Conservation (phyloP, 2,888 invertebrate genomes). For the Marasmarcha lunaedactyla region DNA sequence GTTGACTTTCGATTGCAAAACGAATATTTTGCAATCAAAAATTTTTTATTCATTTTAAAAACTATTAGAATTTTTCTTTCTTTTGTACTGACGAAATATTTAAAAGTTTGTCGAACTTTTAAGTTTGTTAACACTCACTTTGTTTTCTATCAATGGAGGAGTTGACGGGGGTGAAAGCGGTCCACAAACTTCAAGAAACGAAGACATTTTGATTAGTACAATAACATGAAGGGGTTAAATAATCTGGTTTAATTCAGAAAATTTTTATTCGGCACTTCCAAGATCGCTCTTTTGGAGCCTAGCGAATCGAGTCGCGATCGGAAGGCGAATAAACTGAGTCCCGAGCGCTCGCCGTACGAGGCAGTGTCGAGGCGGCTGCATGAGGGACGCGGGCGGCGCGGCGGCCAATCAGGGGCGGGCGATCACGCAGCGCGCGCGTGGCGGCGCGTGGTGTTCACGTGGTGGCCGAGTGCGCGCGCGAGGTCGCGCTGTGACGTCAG, state of each 20-base stretch:
- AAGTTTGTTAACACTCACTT: constrained; percentile 42
- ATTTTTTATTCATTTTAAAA: too few relatives aligned
- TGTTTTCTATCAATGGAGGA: constrained; percentile 74
- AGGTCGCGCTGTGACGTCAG: constrained; percentile 64
- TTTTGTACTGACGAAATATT: too few relatives aligned
- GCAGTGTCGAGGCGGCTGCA: constrained; percentile 44
- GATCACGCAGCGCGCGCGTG: constrained; percentile 85
- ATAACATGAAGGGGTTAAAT: constrained; percentile 46
- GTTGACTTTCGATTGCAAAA: constrained; percentile 50
- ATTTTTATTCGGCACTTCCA: constrained; percentile 40
- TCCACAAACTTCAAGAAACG: constrained; percentile 58
- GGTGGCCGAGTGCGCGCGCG: constrained; percentile 79
- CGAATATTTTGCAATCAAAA: background rate
- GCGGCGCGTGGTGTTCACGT: constrained; percentile 86
- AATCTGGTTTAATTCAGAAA: constrained; percentile 62
- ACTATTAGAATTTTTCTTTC: too few relatives aligned
- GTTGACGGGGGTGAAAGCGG: constrained; percentile 79
- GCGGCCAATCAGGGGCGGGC: constrained; percentile 72
- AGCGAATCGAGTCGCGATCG: constrained; percentile 48
- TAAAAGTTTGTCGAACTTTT: background rate
- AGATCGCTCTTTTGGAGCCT: constrained; percentile 40
- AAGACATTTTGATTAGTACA: constrained; percentile 46
- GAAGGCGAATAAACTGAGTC: constrained; percentile 56
- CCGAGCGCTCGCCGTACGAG: constrained; percentile 46
- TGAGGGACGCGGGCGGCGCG: constrained; percentile 73